These are phyloP conservation scores for Grapholita molesta DNA, from an alignment of 1,140 invertebrate genomes.

Conservation along the genomic window DNA sequence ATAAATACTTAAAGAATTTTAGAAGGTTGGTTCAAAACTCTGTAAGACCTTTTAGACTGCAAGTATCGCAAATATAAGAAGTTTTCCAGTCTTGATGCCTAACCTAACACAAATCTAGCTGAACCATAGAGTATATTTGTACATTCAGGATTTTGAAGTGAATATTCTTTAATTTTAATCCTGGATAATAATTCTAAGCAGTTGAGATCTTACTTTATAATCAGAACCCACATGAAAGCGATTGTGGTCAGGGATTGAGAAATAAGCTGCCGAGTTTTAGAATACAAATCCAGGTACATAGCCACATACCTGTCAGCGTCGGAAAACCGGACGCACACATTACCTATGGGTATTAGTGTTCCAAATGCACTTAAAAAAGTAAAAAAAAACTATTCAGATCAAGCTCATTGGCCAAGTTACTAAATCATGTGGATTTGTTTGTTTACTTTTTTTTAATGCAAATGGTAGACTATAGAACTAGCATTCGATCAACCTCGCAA, in stretches of 20 bases:
- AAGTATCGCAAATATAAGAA: slow-evolving; percentile 35
- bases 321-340: too few species aligned
- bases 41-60: background rate
- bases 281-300: background rate
- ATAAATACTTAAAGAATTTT: background rate
- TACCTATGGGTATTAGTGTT: too few species aligned
- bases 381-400: too few species aligned
- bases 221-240: background rate
- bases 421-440: too few species aligned
- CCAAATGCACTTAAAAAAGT: too few species aligned
- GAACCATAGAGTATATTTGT: slow-evolving; percentile 60
- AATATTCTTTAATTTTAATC: slow-evolving; percentile 25
- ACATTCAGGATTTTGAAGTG: slow-evolving; percentile 70
- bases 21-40: background rate
- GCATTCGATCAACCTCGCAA: too few species aligned
- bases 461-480: too few species aligned
- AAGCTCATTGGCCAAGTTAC: too few species aligned
- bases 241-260: background rate
- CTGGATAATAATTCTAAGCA: background rate
- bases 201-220: background rate
- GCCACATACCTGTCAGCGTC: background rate
- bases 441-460: too few species aligned
- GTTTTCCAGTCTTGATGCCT: slow-evolving; percentile 62
- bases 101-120: slow-evolving; percentile 51
- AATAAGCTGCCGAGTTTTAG: background rate